Percentiles rank a stretch among this genome's conserved stretches.
These are phyloP conservation scores for Clarias batrachus DNA, from an alignment of 2,113 vertebrate genomes.

Conservation along the genomic window DNA sequence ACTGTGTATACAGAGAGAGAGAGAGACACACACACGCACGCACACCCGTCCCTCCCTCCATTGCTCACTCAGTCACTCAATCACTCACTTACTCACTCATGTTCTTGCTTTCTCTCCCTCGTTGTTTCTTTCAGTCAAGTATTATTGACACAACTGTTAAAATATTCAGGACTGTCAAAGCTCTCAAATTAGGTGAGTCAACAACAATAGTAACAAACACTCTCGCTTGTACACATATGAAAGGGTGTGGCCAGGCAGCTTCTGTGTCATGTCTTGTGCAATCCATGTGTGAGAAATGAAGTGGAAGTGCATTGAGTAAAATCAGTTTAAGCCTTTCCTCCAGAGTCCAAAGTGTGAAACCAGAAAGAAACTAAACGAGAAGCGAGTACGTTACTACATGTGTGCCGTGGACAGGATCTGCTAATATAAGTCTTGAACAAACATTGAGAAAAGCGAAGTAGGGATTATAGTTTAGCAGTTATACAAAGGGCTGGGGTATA, in stretches of 20 bases:
- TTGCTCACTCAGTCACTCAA: background rate
- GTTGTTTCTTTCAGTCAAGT: background rate
- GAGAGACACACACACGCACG: too few relatives aligned
- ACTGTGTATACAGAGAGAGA: background rate
- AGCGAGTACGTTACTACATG: background rate
- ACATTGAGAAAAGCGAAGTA: constrained; percentile 49
- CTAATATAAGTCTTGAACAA: constrained; percentile 28
- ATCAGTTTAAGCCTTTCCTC: constrained; percentile 17
- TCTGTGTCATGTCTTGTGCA: constrained; percentile 51
- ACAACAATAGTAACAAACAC: constrained; percentile 24
- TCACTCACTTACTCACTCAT: background rate
- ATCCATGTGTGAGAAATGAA: constrained; percentile 31
- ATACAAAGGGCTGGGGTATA: background rate
- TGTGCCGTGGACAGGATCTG: constrained; percentile 33
- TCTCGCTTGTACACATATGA: constrained; percentile 48
- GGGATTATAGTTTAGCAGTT: constrained; percentile 59
- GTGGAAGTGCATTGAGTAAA: constrained; percentile 35
- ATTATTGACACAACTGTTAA: constrained; percentile 8
- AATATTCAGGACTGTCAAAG: constrained; percentile 17
- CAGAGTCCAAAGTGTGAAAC: constrained; percentile 26
- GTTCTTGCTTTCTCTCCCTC: background rate
- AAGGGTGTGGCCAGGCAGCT: constrained; percentile 56
- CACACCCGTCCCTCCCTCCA: too few relatives aligned
- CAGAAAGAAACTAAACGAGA: constrained; percentile 1
- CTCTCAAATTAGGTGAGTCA: background rate